Percentiles rank a stretch among this genome's conserved stretches.
Evolutionary conservation across 2,113 vertebrate genomes (phyloP).

Genomic region (Corythaixoides concolor): DNA sequence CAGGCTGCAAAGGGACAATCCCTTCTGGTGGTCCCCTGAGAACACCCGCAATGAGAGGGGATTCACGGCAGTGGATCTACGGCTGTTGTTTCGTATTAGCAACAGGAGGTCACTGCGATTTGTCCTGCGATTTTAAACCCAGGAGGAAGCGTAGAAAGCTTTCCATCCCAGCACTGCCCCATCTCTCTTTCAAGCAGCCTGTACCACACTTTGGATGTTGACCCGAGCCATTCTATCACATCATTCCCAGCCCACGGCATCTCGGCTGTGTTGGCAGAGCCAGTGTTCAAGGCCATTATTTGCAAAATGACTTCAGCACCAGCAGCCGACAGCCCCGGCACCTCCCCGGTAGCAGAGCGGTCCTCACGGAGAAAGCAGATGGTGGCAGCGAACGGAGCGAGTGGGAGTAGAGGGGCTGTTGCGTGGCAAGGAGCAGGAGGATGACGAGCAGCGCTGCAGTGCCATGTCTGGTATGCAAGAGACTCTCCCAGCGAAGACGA

Average conservation of each 20-base stretch:
- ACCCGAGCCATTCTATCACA: not conserved
- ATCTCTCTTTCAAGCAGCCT: not conserved
- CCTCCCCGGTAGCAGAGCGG: not conserved
- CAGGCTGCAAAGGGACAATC: not conserved
- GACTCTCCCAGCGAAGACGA: not conserved
- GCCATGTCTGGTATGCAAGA: not conserved
- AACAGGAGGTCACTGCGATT: not conserved
- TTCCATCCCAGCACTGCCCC: not conserved
- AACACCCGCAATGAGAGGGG: not conserved
- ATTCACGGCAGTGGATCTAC: not conserved
- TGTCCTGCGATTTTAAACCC: not conserved
- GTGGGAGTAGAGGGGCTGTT: not conserved
- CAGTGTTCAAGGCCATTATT: not conserved
- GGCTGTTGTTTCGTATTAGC: not conserved
- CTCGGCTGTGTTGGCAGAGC: not conserved
- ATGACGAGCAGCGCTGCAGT: not conserved
- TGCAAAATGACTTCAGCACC: not conserved
- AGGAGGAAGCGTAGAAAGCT: not conserved
- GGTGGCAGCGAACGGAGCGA: accelerated
- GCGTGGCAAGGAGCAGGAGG: not conserved
- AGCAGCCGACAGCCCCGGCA: accelerated
- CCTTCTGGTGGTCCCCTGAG: not conserved
- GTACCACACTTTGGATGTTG: not conserved
- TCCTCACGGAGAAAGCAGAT: not conserved
- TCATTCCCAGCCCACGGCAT: not conserved